Evolutionary conservation across 2,113 vertebrate genomes (phyloP).

Genomic region (Marmota flaviventris): DNA sequence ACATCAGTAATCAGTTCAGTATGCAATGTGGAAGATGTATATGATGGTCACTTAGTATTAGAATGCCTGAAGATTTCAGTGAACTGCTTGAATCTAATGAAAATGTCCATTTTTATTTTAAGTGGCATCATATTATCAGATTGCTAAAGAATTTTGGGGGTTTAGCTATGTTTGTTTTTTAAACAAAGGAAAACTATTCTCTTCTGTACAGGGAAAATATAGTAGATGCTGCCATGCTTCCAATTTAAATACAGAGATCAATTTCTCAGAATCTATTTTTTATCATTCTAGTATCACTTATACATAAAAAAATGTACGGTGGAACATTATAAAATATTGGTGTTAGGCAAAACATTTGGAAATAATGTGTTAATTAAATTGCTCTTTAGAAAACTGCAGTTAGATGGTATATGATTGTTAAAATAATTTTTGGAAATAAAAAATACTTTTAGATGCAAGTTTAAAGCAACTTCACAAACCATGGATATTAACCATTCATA

Average conservation of each 20-base stretch:
- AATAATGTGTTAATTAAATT: background rate
- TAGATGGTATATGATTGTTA: background rate
- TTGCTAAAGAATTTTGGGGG: constrained; percentile 43
- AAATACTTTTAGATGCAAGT: background rate
- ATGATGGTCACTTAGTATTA: constrained; percentile 4
- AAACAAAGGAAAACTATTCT: background rate
- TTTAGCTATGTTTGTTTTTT: constrained; percentile 16
- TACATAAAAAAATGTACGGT: background rate
- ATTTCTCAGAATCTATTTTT: background rate
- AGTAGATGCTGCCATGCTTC: background rate
- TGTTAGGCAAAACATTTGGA: background rate
- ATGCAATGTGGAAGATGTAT: constrained; percentile 27
- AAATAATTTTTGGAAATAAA: constrained; percentile 22
- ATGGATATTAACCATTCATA: background rate
- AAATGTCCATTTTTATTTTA: constrained; percentile 26
- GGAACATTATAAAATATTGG: background rate
- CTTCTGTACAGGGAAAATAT: background rate
- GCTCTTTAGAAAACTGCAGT: background rate
- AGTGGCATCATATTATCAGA: constrained; percentile 5
- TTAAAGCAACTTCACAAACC: background rate
- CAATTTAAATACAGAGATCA: background rate
- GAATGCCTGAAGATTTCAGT: constrained; percentile 51
- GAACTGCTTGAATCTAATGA: constrained; percentile 60
- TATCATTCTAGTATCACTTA: background rate
- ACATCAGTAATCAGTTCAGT: background rate